Conservation (phyloP, 2,113 vertebrate genomes). For the Crotalus tigris region DNA sequence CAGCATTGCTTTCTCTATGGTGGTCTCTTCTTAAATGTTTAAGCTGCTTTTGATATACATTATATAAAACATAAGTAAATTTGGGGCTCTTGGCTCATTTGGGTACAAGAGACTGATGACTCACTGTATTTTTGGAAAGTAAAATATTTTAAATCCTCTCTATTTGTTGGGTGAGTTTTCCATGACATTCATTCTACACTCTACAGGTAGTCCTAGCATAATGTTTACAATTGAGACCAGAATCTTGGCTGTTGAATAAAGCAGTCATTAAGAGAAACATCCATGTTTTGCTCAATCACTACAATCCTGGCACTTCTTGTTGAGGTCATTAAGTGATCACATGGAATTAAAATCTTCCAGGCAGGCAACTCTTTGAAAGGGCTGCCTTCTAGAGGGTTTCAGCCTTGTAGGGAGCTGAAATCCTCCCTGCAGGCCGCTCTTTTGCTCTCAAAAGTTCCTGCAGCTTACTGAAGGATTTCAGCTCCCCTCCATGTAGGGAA, state of each 20-base stretch:
- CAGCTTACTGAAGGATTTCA: background rate
- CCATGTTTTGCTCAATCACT: background rate
- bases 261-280: background rate
- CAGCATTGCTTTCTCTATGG: background rate
- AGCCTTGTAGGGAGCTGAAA: background rate
- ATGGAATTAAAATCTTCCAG: background rate
- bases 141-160: background rate
- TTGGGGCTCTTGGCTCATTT: background rate
- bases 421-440: background rate
- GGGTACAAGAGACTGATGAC: background rate
- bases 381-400: background rate
- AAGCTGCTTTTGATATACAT: background rate
- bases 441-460: background rate
- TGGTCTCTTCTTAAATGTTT: background rate
- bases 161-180: background rate
- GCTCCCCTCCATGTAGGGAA: background rate
- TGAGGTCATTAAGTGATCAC: background rate
- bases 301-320: background rate
- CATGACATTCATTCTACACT: background rate
- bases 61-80: background rate
- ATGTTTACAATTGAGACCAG: background rate
- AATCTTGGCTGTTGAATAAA: background rate
- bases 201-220: background rate
- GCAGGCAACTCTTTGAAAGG: background rate
- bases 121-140: background rate